Base-by-base conservation (phyloP, 2,113 vertebrate species). In the Xenopus borealis region DNA sequence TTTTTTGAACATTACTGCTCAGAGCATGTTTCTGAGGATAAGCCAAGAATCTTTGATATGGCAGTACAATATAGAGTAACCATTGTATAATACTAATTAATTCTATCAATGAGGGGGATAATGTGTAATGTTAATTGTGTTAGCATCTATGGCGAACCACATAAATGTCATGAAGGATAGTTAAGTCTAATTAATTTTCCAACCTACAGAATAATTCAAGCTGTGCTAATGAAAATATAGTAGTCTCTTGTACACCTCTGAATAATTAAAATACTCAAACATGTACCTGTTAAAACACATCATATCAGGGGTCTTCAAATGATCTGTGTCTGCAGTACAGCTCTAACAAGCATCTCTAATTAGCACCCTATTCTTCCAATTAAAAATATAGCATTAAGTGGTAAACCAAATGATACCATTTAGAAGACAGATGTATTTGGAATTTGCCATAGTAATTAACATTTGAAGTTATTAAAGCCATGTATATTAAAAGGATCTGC, bases 71-170 rank as follows among this genome's bases (percentile, higher is more conserved):
- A 70, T 23, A 50, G 59, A 61, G 9, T 20, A 47, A 27, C 12
- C 13, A 23, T 71, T 62, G n/a, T 10, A 23, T 20, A 52, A 61
- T 71, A 30, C 58, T 62, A 62, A 62, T 71, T 71, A 62, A 62
- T 40, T 61, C 33, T 59, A 44, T 46, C 57, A 71, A 23, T 61
- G 44, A 71, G 18, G 58, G 57, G 18, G 10, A 71, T 19, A 71
- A 71, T 46, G 11, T 61, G 58, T n/a, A n/a, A n/a, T 62, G 69
- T 23, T 71, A 62, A 71, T 71, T 71, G 69, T 61, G 55, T 46
- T 61, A 27, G 57, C 14, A 20, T 50, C 58, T 71, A n/a, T 50
- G 13, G 44, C n/a, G 69, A 45, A 45, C 69, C 18, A 47, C 11
- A 33, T 12, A 12, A 18, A 67, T 67, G 62, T 62, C 58, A 62